phyloP scores from a whole-genome alignment of 2,888 invertebrate genomes.

The Polydesmus complanatus region DNA sequence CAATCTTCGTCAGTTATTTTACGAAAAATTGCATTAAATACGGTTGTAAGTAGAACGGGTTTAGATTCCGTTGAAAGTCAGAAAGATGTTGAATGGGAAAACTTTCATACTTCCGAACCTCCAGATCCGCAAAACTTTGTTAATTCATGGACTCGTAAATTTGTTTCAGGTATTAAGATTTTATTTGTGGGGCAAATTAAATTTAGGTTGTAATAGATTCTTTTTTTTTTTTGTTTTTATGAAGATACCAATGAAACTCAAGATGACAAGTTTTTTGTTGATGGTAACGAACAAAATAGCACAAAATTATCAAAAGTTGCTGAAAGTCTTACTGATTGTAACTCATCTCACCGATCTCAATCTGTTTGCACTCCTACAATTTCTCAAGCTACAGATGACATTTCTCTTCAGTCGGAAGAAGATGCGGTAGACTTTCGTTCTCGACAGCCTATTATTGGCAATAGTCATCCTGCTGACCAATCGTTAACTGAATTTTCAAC shows the following conservation, averaged over 20 bases:
- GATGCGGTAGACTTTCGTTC: neutral
- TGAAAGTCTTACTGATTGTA: too few species aligned
- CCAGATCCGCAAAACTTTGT: constrained; percentile 15
- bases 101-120: neutral
- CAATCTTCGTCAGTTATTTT: neutral
- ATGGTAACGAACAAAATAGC: too few species aligned
- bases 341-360: too few species aligned
- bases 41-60: neutral
- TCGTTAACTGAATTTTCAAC: neutral
- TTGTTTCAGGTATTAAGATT: neutral
- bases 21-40: constrained; percentile 1
- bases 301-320: too few species aligned
- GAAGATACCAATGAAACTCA: too few species aligned
- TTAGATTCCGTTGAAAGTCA: neutral
- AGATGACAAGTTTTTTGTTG: too few species aligned
- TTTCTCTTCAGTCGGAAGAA: neutral
- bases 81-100: neutral
- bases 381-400: neutral
- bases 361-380: neutral
- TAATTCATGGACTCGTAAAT: constrained; percentile 1
- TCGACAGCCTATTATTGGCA: too few species aligned
- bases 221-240: too few species aligned
- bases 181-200: too few species aligned
- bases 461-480: too few species aligned
- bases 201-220: too few species aligned